Evolutionary conservation across 2,888 invertebrate genomes (phyloP), one percentile per base, ranked within the genome.

Genomic region (Drosophila subsilvestris): DNA sequence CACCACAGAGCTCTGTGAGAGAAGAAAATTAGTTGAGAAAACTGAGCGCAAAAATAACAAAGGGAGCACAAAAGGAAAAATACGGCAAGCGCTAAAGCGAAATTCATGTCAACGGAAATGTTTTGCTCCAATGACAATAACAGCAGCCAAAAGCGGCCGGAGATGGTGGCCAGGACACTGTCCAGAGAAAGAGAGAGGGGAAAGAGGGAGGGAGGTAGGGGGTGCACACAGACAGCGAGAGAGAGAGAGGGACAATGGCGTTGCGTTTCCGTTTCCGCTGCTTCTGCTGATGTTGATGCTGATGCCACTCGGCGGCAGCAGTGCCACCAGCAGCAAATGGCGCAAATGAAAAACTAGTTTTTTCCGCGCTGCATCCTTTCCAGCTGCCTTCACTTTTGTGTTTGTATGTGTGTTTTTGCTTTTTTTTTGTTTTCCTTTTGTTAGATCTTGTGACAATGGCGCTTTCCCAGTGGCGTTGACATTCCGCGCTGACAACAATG

Each of bases 191-290:
- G 55, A 65, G 37, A 63, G 67, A 63, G 63, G 68, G n/a, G n/a
- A n/a, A n/a, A n/a, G 60, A 80, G 63, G 62, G 62, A 58, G 43
- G 42, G 17, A 22, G 20, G 7, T 12, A 20, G 54, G 45, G 49
- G 27, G 27, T n/a, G 45, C 8, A 17, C 53, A 70, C 27, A 37
- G 37, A 14, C 63, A 69, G 58, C 25, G 27, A 67, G 67, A 66
- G 27, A 58, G 55, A 65, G 43, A 67, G 67, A 63, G 63, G 70
- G 60, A 80, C 84, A 85, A 86, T 85, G 79, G 84, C 75, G 76
- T 73, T 80, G 86, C 79, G 79, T 80, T 88, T 85, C 86, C 84
- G 80, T 63, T 86, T 86, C 86, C 86, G 75, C 62, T 74, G 68
- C 71, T 47, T 43, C 8, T 49, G 47, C 43, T 43, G 60, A 47